Conservation (phyloP, 1,140 invertebrate species). For the Helicoverpa armigera region DNA sequence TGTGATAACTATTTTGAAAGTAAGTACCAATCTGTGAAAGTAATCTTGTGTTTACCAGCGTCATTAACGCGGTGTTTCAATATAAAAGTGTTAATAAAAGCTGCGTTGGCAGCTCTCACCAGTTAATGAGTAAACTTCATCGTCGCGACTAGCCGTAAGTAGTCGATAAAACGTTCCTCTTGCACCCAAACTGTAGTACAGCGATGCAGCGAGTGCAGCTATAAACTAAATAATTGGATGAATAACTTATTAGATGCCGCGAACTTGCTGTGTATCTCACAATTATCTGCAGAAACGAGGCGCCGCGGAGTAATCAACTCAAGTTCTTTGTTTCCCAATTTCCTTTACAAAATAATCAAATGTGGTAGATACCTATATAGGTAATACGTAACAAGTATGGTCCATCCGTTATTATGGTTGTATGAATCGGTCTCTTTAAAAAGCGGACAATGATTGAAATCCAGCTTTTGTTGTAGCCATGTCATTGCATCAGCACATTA, state of each 20-base stretch:
- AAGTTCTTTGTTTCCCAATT: background rate
- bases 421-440: too few relatives aligned
- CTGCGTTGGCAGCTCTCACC: background rate
- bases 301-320: background rate
- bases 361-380: too few relatives aligned
- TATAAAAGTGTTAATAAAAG: constrained; percentile 21
- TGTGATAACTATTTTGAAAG: too few relatives aligned
- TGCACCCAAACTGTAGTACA: constrained; percentile 4
- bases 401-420: too few relatives aligned
- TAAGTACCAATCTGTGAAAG: too few relatives aligned
- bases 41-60: background rate
- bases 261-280: background rate
- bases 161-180: background rate
- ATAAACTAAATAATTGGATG: constrained; percentile 28
- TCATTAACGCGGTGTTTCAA: background rate
- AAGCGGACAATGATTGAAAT: too few relatives aligned
- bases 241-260: constrained; percentile 17
- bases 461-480: too few relatives aligned
- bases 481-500: constrained; percentile 12
- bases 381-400: too few relatives aligned
- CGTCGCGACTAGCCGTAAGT: background rate
- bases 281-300: background rate
- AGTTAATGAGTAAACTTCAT: constrained; percentile 25
- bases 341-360: background rate
- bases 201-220: background rate